Percentiles rank a stretch among this genome's conserved stretches.
These are phyloP conservation scores for Pandemis cinnamomeana DNA, from an alignment of 2,888 invertebrate species.

Conservation along the genomic window DNA sequence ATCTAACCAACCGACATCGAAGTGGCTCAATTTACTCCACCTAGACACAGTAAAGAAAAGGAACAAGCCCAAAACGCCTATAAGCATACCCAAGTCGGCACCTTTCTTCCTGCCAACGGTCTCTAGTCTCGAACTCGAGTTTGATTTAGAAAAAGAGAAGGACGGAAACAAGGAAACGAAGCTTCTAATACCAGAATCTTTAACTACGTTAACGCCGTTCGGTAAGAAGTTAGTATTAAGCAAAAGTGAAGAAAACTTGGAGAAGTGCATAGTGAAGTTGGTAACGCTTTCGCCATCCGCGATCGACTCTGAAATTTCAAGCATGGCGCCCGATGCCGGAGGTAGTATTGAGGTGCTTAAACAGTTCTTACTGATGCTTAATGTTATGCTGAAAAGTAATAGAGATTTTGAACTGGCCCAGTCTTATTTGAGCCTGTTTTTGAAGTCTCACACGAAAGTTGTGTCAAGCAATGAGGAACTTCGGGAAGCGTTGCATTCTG, in stretches of 20 bases:
- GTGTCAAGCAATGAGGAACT: slow-evolving; percentile 84
- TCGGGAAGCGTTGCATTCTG: slow-evolving; percentile 78
- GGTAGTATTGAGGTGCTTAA: slow-evolving; percentile 89
- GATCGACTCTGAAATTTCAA: slow-evolving; percentile 94
- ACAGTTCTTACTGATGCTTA: slow-evolving; percentile 91
- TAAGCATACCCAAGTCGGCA: slow-evolving; percentile 93
- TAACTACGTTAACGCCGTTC: slow-evolving; percentile 88
- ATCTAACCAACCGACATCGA: slow-evolving; percentile 92
- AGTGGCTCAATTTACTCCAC: slow-evolving; percentile 96
- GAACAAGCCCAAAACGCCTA: slow-evolving; percentile 95
- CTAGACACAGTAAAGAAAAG: slow-evolving; percentile 93
- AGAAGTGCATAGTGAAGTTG: slow-evolving; percentile 83
- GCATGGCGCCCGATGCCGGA: slow-evolving; percentile 89
- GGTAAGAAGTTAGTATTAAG: slow-evolving; percentile 86
- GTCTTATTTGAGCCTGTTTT: slow-evolving; percentile 94
- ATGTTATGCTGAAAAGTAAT: slow-evolving; percentile 88
- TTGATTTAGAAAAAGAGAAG: slow-evolving; percentile 86
- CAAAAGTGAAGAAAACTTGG: slow-evolving; percentile 78
- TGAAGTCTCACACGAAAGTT: slow-evolving; percentile 90
- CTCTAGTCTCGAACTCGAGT: slow-evolving; percentile 91
- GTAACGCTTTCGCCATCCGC: slow-evolving; percentile 92
- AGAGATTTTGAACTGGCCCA: slow-evolving; percentile 95
- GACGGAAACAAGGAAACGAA: slow-evolving; percentile 73
- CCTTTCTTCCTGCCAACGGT: slow-evolving; percentile 98
- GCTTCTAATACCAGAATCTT: slow-evolving; percentile 82